phyloP scores from a whole-genome alignment of 2,113 vertebrate species.

The Neodon shergylaensis region DNA sequence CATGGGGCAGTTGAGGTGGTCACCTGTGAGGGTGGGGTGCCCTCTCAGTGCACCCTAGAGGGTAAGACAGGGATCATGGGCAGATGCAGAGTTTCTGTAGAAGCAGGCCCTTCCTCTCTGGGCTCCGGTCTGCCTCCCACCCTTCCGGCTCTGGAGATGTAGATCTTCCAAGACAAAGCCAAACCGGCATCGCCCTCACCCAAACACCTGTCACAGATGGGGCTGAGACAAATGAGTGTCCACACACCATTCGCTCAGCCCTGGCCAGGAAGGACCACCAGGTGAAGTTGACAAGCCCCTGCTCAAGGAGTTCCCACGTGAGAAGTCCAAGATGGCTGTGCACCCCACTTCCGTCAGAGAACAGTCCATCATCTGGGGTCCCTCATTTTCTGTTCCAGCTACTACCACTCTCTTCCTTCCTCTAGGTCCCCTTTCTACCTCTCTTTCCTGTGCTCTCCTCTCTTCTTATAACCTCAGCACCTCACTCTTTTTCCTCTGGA shows the following conservation, averaged over 20 bases:
- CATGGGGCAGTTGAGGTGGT: background rate
- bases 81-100: background rate
- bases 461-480: background rate
- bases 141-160: fast-evolving
- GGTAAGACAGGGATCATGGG: background rate
- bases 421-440: background rate
- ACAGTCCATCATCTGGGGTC: background rate
- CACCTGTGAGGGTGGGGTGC: background rate
- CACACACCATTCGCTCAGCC: background rate
- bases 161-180: background rate
- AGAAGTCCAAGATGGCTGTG: background rate
- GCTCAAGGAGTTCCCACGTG: background rate
- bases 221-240: background rate
- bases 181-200: background rate
- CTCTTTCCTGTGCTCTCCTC: background rate
- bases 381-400: background rate
- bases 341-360: background rate
- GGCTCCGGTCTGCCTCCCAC: background rate
- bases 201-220: background rate
- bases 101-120: background rate
- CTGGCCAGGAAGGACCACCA: background rate
- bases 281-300: background rate
- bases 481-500: background rate
- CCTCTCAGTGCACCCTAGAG: background rate
- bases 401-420: background rate